Evolutionary conservation across 2,797 vertebrate species (phyloP).

Genomic region (Typhlichthys eigenmanni): DNA sequence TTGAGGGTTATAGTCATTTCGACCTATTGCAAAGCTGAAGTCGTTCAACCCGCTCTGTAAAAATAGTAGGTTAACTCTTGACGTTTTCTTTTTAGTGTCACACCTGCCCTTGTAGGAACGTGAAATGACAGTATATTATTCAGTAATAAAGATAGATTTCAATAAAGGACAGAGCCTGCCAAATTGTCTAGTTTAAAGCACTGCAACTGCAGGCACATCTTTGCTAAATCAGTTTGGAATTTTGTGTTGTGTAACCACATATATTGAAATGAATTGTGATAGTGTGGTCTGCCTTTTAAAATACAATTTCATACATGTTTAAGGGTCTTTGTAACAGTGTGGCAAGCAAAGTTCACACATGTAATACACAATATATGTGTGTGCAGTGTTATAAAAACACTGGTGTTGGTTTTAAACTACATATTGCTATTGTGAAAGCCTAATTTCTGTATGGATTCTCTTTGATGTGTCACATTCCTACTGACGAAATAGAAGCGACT

Average conservation of each 20-base stretch:
- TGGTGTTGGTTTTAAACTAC: constrained; percentile 59
- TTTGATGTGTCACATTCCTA: constrained; percentile 80
- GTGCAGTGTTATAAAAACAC: constrained; percentile 69
- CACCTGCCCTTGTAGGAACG: neutral
- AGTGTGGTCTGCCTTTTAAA: constrained; percentile 51
- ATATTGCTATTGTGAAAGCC: constrained; percentile 53
- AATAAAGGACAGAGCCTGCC: constrained; percentile 15
- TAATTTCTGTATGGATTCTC: constrained; percentile 57
- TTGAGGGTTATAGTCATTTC: too few relatives aligned
- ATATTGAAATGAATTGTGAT: constrained; percentile 25
- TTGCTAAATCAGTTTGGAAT: constrained; percentile 30
- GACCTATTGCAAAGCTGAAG: too few relatives aligned
- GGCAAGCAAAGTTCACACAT: constrained; percentile 49
- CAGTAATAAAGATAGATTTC: constrained; percentile 20
- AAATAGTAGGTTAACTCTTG: neutral
- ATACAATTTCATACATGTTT: constrained; percentile 65
- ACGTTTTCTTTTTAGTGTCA: constrained; percentile 8
- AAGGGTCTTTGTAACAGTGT: constrained; percentile 61
- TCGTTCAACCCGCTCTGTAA: too few relatives aligned
- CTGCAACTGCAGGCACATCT: constrained; percentile 20
- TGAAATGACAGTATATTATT: constrained; percentile 9
- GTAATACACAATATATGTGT: constrained; percentile 13
- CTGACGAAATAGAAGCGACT: constrained; percentile 64
- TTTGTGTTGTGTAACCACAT: constrained; percentile 14
- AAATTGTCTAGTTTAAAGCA: constrained; percentile 26